These are phyloP conservation scores for Cheilosia soror DNA, from an alignment of 2,888 invertebrate species.

Conservation along the genomic window DNA sequence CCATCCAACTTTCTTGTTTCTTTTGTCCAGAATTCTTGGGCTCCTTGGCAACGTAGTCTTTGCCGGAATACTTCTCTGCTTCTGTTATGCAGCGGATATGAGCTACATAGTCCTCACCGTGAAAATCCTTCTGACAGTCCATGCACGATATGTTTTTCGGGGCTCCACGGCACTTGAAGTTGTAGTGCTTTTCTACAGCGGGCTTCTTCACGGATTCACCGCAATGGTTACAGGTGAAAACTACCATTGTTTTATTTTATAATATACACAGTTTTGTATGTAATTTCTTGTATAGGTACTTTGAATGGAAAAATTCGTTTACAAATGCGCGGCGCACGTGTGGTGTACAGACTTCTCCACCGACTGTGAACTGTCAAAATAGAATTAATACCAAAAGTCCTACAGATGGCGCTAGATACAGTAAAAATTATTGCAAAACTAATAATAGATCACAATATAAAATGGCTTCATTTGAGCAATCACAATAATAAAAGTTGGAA, in stretches of 20 bases:
- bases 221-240: conserved; percentile 96
- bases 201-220: conserved; percentile 96
- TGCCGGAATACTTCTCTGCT: conserved; percentile 94
- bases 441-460: conserved; percentile 17
- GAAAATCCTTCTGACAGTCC: conserved; percentile 96
- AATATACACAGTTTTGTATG: conserved; percentile 15
- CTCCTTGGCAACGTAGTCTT: conserved; percentile 89
- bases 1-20: conserved; percentile 93
- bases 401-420: conserved; percentile 13
- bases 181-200: conserved; percentile 94
- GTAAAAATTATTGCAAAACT: background rate
- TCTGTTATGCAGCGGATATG: conserved; percentile 95
- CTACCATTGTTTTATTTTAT: conserved; percentile 87
- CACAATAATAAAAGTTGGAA: too few species aligned
- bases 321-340: conserved; percentile 64
- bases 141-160: conserved; percentile 93
- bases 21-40: conserved; percentile 92
- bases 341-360: conserved; percentile 34
- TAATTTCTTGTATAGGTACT: conserved; percentile 13
- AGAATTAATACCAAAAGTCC: background rate
- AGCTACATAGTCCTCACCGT: conserved; percentile 89
- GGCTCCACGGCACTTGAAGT: conserved; percentile 87
- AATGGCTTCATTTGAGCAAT: too few species aligned
- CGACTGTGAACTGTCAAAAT: conserved; percentile 5
- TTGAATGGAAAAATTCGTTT: conserved; percentile 10